Evolutionary conservation across 2,888 invertebrate species (phyloP), one percentile per base, ranked within the genome.

Genomic region (Ethmia dodecea): DNA sequence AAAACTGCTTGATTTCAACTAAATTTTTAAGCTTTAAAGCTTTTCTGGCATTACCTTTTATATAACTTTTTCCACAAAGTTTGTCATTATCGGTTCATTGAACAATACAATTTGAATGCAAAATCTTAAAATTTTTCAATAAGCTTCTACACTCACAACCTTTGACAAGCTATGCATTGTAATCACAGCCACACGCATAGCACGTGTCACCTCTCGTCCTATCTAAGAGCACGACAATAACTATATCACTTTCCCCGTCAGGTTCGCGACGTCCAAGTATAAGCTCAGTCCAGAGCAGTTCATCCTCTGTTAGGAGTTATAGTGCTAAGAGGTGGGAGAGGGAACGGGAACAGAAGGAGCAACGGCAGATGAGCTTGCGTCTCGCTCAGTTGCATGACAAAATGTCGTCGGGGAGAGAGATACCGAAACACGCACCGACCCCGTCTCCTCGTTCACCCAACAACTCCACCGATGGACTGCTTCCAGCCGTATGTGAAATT

Each of bases 211-310:
- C 12, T 29, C 6, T 42, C 43, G 27, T 9, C 12, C 25, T 13
- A 30, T 18, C 13, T 16, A 28, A 28, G 8, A 3, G 13, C 14
- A 13, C n/a, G 26, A 6, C 6, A 12, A 26, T 12, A 10, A 36
- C 11, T 12, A 10, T 10, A 27, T 33, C 18, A 34, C 22, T 25
- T 43, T 14, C 27, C 26, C 43, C 38, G 47, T n/a, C 79, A 94
- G 94, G 94, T 89, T 94, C 94, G 68, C 89, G 94, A 88, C 91
- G 94, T 88, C 94, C 94, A 86, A 94, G 94, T 89, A 86, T 94
- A 88, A 93, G 92, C 51, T 95, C 94, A 46, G 88, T 95, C 58
- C 94, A 95, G 71, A 94, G 94, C 88, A 92, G 92, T 69, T 91
- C 92, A 54, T 94, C 93, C 42, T 95, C 94, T 32, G 90, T 94